phyloP scores from a whole-genome alignment of 2,113 vertebrate genomes.

The Grus americana region DNA sequence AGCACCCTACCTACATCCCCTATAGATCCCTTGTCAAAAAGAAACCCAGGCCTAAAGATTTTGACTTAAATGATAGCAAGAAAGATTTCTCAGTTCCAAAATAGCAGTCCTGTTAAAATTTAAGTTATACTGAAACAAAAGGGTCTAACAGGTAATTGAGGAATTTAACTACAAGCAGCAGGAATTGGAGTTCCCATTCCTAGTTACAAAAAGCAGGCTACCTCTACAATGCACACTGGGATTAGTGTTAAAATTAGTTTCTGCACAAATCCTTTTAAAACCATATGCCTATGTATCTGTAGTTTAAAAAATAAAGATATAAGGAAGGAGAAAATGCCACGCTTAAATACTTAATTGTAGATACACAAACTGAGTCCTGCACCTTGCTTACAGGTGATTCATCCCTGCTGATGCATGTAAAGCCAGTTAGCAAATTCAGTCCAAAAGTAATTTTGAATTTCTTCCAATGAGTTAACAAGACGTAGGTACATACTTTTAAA shows the following conservation, averaged over 20 bases:
- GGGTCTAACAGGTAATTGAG: neutral
- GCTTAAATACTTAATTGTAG: neutral
- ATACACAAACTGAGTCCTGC: neutral
- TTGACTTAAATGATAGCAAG: neutral
- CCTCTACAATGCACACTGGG: neutral
- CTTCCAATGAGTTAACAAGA: neutral
- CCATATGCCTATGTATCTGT: neutral
- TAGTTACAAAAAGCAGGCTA: neutral
- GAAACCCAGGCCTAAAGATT: neutral
- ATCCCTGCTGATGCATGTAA: neutral
- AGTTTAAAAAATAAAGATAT: neutral
- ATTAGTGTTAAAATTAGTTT: neutral
- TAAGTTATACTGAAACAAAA: neutral
- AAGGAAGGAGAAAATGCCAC: neutral
- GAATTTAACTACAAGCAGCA: neutral
- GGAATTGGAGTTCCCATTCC: neutral
- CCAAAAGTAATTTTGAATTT: neutral
- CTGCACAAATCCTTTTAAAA: neutral
- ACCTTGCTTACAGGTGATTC: neutral
- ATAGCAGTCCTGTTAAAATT: neutral
- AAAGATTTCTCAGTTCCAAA: neutral
- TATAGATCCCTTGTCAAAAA: neutral
- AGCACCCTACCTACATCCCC: no score
- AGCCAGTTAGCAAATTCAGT: neutral
- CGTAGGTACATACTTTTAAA: neutral